phyloP scores from a whole-genome alignment of 2,113 vertebrate species.

The Alexandromys fortis region DNA sequence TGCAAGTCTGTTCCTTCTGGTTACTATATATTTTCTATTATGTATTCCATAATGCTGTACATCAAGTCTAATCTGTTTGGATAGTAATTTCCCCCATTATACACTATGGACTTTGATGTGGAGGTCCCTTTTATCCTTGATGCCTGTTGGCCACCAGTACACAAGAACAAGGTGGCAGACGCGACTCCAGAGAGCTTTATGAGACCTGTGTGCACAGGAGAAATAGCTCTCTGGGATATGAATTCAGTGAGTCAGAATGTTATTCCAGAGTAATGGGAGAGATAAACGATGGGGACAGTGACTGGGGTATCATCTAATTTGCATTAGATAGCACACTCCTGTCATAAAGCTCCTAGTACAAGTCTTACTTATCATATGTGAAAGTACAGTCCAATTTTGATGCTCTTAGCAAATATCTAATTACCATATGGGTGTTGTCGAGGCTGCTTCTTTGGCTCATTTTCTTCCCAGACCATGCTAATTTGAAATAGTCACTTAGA shows the following conservation, averaged over 20 bases:
- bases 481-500: too few species aligned
- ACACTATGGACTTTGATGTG: background rate
- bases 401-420: background rate
- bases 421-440: too few species aligned
- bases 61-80: background rate
- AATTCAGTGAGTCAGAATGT: background rate
- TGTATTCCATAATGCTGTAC: background rate
- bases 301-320: background rate
- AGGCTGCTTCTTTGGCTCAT: too few species aligned
- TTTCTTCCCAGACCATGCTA: too few species aligned
- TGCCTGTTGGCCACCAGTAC: background rate
- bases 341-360: background rate
- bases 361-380: background rate
- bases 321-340: background rate
- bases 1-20: too few species aligned
- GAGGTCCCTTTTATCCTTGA: background rate
- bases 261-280: background rate
- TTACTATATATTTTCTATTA: background rate
- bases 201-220: too few species aligned
- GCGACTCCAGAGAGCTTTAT: background rate
- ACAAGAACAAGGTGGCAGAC: too few species aligned
- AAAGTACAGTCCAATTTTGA: background rate
- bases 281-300: background rate
- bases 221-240: background rate
- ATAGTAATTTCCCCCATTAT: too few species aligned